Evolutionary conservation across 35 echinoderm and acorn worm species (phyloP), one percentile per base, ranked within the genome.

Genomic region (Heliocidaris erythrogramma): DNA sequence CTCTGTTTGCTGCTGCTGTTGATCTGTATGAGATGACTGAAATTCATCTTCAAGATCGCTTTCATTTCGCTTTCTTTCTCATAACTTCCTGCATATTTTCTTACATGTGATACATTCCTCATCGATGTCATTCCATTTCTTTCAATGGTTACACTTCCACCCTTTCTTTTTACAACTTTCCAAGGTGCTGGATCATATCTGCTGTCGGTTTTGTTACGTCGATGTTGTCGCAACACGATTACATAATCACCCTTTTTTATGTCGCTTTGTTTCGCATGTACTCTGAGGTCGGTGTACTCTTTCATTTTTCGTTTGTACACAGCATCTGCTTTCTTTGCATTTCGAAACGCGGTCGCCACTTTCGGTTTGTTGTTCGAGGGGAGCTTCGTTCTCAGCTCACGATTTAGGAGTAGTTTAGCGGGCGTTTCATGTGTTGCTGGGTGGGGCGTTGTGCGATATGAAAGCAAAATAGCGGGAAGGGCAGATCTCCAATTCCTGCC

Each of bases 371-470:
- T 5, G 12, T 13, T 35, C 13, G 24, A 0, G 48, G 92, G 92
- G 16, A 93, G 24, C 9, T 93, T 93, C 16, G 31, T 93, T 14
- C 53, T 47, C 48, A 93, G 47, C 7, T 93, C 92, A 18, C 92
- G 92, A 32, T 60, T 60, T 10, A 93, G 21, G 16, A 93, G 47
- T 10, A 93, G 48, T 18, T 93, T 93, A 1, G 47, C 47, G 0
- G 92, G 92, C 24, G 48, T 49, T 93, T 27, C 92, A 16, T 24
- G 13, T 56, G 92, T 93, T 31, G 92, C 53, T 30, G 86, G 86
- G 4, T 89, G 86, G 13, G 31, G 24, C 16, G 53, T 60, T 32
- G 93, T 30, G n/a, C 61, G 93, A 61, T 94, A 94, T 4, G 14
- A 9, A 12, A 85, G 50, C 48, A 94, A 59, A 30, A 94, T 60